Percentiles rank a stretch among this genome's conserved stretches.
These are phyloP conservation scores for Drosophila kambysellisi DNA, from an alignment of 2,888 invertebrate genomes.

Conservation along the genomic window DNA sequence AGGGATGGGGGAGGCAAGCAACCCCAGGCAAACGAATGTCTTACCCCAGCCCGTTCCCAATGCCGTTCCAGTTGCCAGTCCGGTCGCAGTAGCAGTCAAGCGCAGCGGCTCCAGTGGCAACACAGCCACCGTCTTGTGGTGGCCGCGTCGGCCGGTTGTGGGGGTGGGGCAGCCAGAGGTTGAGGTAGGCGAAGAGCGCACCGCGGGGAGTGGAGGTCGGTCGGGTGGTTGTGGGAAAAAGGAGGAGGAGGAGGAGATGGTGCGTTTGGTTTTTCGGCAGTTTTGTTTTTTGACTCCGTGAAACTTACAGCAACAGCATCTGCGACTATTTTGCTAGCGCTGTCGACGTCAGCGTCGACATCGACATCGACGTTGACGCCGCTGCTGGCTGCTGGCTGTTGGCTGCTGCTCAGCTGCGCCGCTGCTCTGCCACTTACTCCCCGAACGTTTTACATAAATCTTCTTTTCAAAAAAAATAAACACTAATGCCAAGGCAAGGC, in stretches of 20 bases:
- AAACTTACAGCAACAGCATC: constrained; percentile 81
- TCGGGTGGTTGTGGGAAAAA: background rate
- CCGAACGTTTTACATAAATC: constrained; percentile 83
- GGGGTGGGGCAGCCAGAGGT: constrained; percentile 15
- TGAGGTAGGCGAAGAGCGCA: constrained; percentile 37
- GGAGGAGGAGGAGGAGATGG: constrained; percentile 1
- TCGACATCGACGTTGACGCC: constrained; percentile 37
- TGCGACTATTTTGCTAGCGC: constrained; percentile 68
- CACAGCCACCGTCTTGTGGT: constrained; percentile 46
- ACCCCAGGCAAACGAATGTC: constrained; percentile 29
- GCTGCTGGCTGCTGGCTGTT: constrained; percentile 17
- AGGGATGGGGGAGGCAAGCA: background rate
- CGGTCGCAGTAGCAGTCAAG: constrained; percentile 29
- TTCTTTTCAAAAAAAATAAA: constrained; percentile 84
- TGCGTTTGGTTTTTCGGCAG: constrained; percentile 50
- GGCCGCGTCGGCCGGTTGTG: background rate
- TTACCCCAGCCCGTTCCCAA: constrained; percentile 10
- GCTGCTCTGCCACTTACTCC: constrained; percentile 39
- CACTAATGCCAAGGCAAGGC: constrained; percentile 81
- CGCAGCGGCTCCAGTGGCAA: constrained; percentile 44
- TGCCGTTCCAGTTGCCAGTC: constrained; percentile 26
- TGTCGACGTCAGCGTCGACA: constrained; percentile 26
- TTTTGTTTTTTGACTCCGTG: constrained; percentile 65
- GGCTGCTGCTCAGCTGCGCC: constrained; percentile 17
- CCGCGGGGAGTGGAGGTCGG: background rate